Conservation (phyloP, 1,140 invertebrate species). For the Campodea augens region DNA sequence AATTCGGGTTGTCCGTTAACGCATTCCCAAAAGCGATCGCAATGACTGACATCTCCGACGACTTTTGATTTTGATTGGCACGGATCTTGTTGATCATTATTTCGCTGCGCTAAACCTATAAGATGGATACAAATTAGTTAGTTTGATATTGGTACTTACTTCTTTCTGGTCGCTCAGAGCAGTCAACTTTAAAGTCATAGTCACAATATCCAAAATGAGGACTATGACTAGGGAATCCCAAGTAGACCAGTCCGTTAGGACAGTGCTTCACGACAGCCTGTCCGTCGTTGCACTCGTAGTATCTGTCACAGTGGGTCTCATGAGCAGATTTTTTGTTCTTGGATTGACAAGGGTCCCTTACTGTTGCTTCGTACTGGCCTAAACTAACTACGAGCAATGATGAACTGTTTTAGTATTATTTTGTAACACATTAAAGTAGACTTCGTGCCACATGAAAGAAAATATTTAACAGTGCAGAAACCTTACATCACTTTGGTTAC, state of each 20-base stretch:
- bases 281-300: constrained; percentile 24
- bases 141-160: constrained; percentile 15
- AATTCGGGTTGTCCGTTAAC: constrained; percentile 51
- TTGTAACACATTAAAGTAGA: no score
- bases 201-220: constrained; percentile 21
- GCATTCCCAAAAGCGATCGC: constrained; percentile 76
- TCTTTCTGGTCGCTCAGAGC: constrained; percentile 18
- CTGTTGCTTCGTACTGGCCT: background rate
- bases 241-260: constrained; percentile 27
- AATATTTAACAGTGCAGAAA: no score
- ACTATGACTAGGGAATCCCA: constrained; percentile 16
- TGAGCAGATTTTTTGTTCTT: constrained; percentile 18
- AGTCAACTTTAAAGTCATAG: constrained; percentile 27
- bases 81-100: constrained; percentile 41
- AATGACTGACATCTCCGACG: constrained; percentile 54
- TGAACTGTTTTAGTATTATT: no score
- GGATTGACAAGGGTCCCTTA: constrained; percentile 12
- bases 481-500: no score
- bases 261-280: constrained; percentile 21
- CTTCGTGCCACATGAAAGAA: no score
- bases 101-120: constrained; percentile 21
- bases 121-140: constrained; percentile 4
- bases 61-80: constrained; percentile 54
- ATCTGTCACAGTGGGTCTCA: constrained; percentile 25
- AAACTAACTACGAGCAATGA: no score